Evolutionary conservation across 2,113 vertebrate genomes (phyloP).

Genomic region (Nyctibius bracteatus): DNA sequence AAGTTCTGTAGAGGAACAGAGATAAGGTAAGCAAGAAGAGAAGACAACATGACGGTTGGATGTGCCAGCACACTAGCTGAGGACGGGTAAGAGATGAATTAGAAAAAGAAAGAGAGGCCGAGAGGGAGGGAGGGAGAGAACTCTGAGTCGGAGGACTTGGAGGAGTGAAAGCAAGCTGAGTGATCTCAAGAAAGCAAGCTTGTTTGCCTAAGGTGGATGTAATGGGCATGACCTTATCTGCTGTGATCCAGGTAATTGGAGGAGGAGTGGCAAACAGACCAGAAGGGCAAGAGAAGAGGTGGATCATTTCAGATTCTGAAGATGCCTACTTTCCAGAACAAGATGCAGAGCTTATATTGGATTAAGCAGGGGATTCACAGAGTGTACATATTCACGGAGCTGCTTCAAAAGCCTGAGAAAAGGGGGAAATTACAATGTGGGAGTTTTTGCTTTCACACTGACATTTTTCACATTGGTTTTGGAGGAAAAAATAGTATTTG

Average conservation of each 20-base stretch:
- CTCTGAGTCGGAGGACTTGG: neutral
- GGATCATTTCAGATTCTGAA: neutral
- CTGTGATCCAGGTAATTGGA: neutral
- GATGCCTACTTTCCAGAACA: neutral
- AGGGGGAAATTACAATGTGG: neutral
- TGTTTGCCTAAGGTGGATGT: neutral
- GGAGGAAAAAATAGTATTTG: neutral
- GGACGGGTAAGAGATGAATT: neutral
- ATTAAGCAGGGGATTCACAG: neutral
- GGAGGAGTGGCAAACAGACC: neutral
- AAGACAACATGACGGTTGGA: neutral
- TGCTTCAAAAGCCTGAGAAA: neutral
- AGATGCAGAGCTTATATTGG: neutral
- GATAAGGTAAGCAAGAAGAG: neutral
- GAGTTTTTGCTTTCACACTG: neutral
- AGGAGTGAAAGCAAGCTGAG: neutral
- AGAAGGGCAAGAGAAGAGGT: neutral
- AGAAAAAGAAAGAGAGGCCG: neutral
- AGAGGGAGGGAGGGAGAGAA: neutral
- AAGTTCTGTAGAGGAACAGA: neutral
- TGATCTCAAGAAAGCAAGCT: neutral
- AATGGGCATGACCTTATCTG: neutral
- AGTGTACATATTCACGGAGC: neutral
- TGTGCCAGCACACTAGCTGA: neutral
- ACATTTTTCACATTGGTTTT: neutral